A percentile compares a stretch with the other conserved stretches of the same genome.
Conservation (phyloP, 2,888 invertebrate genomes). For the Blomia tropicalis region DNA sequence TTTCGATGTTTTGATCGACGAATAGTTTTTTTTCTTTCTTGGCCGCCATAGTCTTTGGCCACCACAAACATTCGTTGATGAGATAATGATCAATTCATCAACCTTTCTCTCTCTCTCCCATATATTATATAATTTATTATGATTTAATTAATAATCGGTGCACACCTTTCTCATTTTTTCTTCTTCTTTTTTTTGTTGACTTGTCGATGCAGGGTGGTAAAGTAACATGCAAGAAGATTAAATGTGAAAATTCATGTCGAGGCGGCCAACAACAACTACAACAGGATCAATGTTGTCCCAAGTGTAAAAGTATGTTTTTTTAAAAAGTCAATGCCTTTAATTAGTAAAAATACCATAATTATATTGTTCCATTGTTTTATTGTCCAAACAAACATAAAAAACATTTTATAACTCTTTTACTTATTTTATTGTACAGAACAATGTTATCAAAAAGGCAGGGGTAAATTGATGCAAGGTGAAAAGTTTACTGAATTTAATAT, state of each 20-base stretch:
- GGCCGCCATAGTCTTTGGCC: neutral
- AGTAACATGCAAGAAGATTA: slow-evolving; percentile 62
- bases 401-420: slow-evolving; percentile 14
- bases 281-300: slow-evolving; percentile 66
- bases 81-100: slow-evolving; percentile 13
- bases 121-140: neutral
- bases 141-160: slow-evolving; percentile 3
- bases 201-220: slow-evolving; percentile 64
- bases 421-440: slow-evolving; percentile 9
- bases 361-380: slow-evolving; percentile 2
- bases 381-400: neutral
- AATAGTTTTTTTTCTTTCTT: too few species aligned
- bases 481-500: slow-evolving; percentile 7
- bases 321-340: neutral
- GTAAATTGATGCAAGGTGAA: neutral
- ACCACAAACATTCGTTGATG: neutral
- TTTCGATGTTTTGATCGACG: too few species aligned
- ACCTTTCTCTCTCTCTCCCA: too few species aligned
- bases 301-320: slow-evolving; percentile 58
- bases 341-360: neutral
- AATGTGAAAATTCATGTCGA: slow-evolving; percentile 63
- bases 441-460: slow-evolving; percentile 17
- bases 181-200: slow-evolving; percentile 24
- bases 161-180: slow-evolving; percentile 15
- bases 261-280: slow-evolving; percentile 56